Evolutionary conservation across 2,888 invertebrate genomes (phyloP).

Genomic region (Terebella lapidaria): DNA sequence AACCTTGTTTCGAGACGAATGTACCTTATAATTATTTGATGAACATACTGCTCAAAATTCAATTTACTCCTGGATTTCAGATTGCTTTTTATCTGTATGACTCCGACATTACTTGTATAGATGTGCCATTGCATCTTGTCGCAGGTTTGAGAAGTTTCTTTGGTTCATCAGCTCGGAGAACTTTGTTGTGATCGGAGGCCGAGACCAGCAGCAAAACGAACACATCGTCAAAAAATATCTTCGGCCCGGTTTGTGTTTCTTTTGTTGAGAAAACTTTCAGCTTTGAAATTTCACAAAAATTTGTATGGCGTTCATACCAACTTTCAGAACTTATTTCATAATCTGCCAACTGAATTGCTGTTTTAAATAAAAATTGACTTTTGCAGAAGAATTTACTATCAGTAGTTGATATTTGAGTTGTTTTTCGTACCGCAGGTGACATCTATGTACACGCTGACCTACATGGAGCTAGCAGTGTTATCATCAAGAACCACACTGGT

Average conservation of each 20-base stretch:
- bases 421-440: conserved; percentile 61
- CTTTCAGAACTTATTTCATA: background rate
- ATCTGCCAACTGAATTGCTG: background rate
- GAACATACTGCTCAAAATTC: no score
- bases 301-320: background rate
- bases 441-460: conserved; percentile 93
- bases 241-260: conserved; percentile 48
- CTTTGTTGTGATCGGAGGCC: conserved; percentile 78
- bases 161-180: conserved; percentile 99
- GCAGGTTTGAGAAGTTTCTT: conserved; percentile 94
- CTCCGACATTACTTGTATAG: no score
- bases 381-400: no score
- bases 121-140: no score
- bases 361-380: no score
- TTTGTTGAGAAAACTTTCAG: background rate
- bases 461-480: conserved; percentile 63
- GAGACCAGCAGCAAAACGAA: conserved; percentile 98
- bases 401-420: background rate
- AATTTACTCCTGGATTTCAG: no score
- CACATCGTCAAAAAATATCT: conserved; percentile 91
- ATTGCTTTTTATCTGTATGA: no score
- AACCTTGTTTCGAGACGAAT: no score
- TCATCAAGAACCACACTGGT: conserved; percentile 77
- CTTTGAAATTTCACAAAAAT: background rate
- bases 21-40: no score